Evolutionary conservation across 2,888 invertebrate species (phyloP), one percentile per base, ranked within the genome.

Genomic region (Leucophenga maculata): DNA sequence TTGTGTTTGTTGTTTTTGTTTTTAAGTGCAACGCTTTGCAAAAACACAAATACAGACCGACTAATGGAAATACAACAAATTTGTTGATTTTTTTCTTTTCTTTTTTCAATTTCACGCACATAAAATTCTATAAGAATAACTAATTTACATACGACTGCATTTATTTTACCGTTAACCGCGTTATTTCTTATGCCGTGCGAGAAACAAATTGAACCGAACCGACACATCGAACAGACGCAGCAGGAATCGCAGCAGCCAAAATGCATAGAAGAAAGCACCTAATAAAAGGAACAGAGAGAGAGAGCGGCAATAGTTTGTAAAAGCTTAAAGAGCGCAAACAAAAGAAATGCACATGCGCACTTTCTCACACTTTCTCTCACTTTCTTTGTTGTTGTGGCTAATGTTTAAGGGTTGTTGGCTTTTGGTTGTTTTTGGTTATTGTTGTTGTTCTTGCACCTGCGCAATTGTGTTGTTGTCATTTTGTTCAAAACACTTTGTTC

Each of bases 1-100:
- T 31, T 31, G 14, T 57, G 14, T 4, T 20, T 57, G 6, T n/a
- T 22, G 22, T 57, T 57, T 31, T 18, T 57, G 26, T 3, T 6
- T 57, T 57, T 20, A 6, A 8, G 11, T 48, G 26, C 64, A 48
- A 20, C 14, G 20, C 48, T 73, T 68, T 70, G 72, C 74, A 74
- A 73, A 75, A 81, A 64, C 3, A 11, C 55, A 55, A 55, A 20
- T 22, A 52, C 52, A 52, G 18, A 52, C 13, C 0, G 4, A 48
- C 13, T 11, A 9, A 48, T 6, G 52, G 8, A 77, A 69, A 75
- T 72, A 72, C 68, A n/a, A 68, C 74, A 77, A 74, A 60, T 68
- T 74, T 79, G 16, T 20, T 18, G 20, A 2, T 57, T 77, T 77
- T 78, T 74, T 78, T 79, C 78, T 79, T 76, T 74, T 75, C 72